phyloP scores from a whole-genome alignment of 2,797 vertebrate genomes.

The Diglossa cyanea region DNA sequence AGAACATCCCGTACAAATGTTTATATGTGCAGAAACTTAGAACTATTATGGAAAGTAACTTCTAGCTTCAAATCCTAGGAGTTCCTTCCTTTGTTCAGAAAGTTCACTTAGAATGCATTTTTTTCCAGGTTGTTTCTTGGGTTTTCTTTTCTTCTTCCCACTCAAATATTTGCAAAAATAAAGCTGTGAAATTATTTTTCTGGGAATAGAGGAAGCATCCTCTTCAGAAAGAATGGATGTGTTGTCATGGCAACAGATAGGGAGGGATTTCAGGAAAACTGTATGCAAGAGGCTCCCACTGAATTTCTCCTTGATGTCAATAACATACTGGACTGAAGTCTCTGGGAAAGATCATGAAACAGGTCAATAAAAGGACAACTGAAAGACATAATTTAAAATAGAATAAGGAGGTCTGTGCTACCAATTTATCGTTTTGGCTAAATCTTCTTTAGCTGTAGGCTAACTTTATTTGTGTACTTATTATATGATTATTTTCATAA shows the following conservation, averaged over 20 bases:
- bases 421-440: background rate
- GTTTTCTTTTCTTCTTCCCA: background rate
- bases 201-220: background rate
- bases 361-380: background rate
- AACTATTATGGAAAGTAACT: background rate
- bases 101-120: background rate
- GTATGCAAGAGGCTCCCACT: background rate
- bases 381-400: background rate
- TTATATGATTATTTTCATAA: background rate
- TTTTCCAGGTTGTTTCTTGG: background rate
- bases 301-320: background rate
- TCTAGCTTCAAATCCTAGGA: background rate
- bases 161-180: background rate
- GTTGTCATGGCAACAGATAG: slow-evolving; percentile 17
- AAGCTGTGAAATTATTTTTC: background rate
- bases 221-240: background rate
- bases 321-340: background rate
- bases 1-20: background rate
- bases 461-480: background rate
- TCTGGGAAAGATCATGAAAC: background rate
- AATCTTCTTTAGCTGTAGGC: background rate
- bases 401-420: background rate
- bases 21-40: background rate
- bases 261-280: slow-evolving; percentile 12
- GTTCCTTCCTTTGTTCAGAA: background rate